These are phyloP conservation scores for Acanthacorydalis orientalis DNA, from an alignment of 2,888 invertebrate genomes.

Conservation along the genomic window DNA sequence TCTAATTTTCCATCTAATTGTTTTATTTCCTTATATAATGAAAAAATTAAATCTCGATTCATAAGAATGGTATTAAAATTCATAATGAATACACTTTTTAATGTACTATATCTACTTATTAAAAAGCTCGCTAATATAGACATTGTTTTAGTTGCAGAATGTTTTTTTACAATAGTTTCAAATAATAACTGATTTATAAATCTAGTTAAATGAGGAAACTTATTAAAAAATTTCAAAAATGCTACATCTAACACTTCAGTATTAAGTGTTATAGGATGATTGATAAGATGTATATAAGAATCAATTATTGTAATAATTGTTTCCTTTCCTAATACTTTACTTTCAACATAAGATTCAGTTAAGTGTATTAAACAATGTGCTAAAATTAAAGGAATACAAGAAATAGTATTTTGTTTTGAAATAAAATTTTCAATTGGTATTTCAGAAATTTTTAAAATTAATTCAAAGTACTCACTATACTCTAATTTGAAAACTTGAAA, in stretches of 20 bases:
- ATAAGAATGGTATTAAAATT: conserved; percentile 31
- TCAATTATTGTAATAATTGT: conserved; percentile 22
- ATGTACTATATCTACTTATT: conserved; percentile 33
- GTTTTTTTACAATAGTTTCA: conserved; percentile 30
- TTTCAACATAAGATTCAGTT: conserved; percentile 18
- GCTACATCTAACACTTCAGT: conserved; percentile 29
- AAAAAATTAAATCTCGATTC: conserved; percentile 45
- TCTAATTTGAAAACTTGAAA: conserved; percentile 25
- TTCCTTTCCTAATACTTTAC: conserved; percentile 14
- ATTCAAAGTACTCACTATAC: conserved; percentile 24
- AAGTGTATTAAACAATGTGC: conserved; percentile 30
- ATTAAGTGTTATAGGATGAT: conserved; percentile 7
- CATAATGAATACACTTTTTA: conserved; percentile 30
- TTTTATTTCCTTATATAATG: conserved; percentile 34
- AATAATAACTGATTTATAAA: conserved; percentile 34
- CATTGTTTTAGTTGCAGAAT: conserved; percentile 36
- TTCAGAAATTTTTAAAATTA: conserved; percentile 27
- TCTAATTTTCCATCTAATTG: conserved; percentile 17
- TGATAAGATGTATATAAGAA: conserved; percentile 25
- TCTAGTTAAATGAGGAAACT: conserved; percentile 40
- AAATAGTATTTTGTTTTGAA: conserved; percentile 31
- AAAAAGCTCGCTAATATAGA: conserved; percentile 38
- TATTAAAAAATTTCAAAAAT: conserved; percentile 36
- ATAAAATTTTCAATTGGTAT: conserved; percentile 24
- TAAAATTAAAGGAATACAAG: conserved; percentile 33